Evolutionary conservation across 2,888 invertebrate species (phyloP).

Genomic region (Callinectes sapidus): DNA sequence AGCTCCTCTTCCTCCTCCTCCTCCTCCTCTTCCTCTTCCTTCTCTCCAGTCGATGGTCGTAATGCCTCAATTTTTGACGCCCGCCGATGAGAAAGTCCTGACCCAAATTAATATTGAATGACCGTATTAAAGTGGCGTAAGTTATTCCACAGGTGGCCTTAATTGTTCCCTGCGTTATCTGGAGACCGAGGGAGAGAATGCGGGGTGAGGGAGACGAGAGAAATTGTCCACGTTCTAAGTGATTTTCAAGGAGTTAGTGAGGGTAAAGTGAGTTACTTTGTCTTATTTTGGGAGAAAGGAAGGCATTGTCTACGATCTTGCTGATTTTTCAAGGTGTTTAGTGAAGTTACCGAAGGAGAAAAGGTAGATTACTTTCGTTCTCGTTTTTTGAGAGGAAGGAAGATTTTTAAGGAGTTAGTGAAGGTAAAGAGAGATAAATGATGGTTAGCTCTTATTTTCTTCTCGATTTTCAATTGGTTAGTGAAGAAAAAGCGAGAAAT

Average conservation of each 20-base stretch:
- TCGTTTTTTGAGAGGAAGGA: too few species aligned
- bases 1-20: background rate
- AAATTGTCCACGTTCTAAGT: background rate
- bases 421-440: too few species aligned
- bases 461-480: too few species aligned
- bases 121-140: background rate
- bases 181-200: background rate
- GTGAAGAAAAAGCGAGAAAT: too few species aligned
- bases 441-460: too few species aligned
- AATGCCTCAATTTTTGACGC: background rate
- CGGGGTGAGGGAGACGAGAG: background rate
- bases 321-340: too few species aligned
- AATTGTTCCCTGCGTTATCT: background rate
- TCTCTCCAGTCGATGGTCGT: background rate
- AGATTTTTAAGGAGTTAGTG: too few species aligned
- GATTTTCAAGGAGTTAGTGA: background rate
- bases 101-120: background rate
- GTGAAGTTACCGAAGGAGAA: too few species aligned
- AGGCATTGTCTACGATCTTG: too few species aligned
- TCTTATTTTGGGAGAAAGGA: too few species aligned
- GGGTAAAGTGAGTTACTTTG: too few species aligned
- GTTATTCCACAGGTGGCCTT: background rate
- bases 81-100: background rate
- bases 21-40: background rate
- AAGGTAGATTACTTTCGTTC: too few species aligned